Percentiles rank a stretch among this genome's conserved stretches.
Evolutionary conservation across 1,140 invertebrate genomes (phyloP).

Genomic region (Lepidurus packardi): DNA sequence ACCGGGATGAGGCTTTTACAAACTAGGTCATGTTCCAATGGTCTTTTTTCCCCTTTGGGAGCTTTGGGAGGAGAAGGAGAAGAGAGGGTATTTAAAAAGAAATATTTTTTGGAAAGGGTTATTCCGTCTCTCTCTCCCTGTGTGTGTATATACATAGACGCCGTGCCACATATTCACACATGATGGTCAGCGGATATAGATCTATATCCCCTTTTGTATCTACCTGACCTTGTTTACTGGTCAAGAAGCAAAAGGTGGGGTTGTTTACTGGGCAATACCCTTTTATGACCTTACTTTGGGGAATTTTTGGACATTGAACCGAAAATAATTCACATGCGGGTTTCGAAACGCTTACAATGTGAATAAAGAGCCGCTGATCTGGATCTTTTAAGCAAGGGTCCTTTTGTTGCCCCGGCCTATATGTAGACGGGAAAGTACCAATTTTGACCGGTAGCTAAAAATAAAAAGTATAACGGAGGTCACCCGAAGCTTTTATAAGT

Average conservation of each 20-base stretch:
- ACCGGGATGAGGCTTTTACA: slow-evolving; percentile 3
- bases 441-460: slow-evolving; percentile 22
- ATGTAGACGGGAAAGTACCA: background rate
- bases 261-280: slow-evolving; percentile 13
- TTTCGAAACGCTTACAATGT: slow-evolving; percentile 3
- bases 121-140: background rate
- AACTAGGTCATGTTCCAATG: background rate
- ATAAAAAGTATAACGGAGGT: slow-evolving; percentile 15
- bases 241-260: slow-evolving; percentile 1
- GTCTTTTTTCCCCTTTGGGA: background rate
- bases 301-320: slow-evolving; percentile 19
- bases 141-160: too few species aligned
- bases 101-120: background rate
- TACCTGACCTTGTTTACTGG: background rate
- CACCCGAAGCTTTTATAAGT: slow-evolving; percentile 4
- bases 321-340: slow-evolving; percentile 19
- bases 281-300: slow-evolving; percentile 22
- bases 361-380: slow-evolving; percentile 13
- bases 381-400: background rate
- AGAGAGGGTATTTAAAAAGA: background rate
- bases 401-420: background rate
- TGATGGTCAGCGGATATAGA: background rate
- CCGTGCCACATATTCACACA: slow-evolving; percentile 3
- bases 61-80: background rate
- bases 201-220: slow-evolving; percentile 3